phyloP scores from a whole-genome alignment of 2,113 vertebrate genomes.

The Cairina moschata region DNA sequence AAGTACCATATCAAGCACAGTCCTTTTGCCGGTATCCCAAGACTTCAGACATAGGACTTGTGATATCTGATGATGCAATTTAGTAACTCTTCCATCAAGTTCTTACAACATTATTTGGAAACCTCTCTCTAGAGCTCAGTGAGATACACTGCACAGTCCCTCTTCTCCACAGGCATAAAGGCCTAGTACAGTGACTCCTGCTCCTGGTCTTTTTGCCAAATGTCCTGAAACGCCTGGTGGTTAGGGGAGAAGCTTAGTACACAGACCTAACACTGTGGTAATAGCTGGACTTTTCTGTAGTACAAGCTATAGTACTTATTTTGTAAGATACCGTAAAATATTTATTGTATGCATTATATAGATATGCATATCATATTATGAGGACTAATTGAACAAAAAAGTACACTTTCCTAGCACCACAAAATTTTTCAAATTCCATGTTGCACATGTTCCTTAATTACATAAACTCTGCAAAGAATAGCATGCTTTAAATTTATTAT shows the following conservation, averaged over 20 bases:
- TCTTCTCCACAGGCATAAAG: not conserved
- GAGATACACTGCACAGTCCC: not conserved
- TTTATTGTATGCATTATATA: not conserved
- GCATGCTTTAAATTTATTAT: constrained; percentile 72
- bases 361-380: not conserved
- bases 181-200: not conserved
- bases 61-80: not conserved
- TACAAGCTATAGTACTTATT: not conserved
- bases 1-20: not conserved
- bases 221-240: not conserved
- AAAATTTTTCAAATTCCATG: constrained; percentile 58
- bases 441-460: constrained; percentile 63
- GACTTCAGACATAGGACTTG: not conserved
- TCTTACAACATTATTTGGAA: not conserved
- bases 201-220: not conserved
- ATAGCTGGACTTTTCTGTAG: constrained; percentile 6
- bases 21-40: not conserved
- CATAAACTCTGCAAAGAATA: constrained; percentile 73
- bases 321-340: not conserved
- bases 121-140: not conserved
- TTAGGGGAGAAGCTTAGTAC: not conserved
- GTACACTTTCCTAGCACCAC: constrained; percentile 2
- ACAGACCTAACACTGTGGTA: not conserved
- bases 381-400: constrained; percentile 62
- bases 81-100: not conserved